Percentiles rank a stretch among this genome's conserved stretches.
Evolutionary conservation across 2,888 invertebrate genomes (phyloP).

Genomic region (Iphiclides podalirius): DNA sequence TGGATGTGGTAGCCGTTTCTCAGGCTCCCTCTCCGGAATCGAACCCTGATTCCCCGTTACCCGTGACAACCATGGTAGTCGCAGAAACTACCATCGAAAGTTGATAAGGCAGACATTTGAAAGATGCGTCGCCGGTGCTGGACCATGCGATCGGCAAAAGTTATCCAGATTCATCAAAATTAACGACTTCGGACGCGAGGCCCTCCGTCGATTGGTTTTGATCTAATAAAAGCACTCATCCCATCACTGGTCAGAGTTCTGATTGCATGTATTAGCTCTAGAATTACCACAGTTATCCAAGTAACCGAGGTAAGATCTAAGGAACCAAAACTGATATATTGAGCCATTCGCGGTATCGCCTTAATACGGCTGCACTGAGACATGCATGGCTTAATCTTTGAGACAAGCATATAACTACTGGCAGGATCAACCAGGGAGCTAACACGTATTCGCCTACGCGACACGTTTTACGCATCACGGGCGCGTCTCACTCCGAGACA

Average conservation of each 20-base stretch:
- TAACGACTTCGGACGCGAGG: conserved; percentile 54
- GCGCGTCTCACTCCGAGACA: conserved; percentile 1
- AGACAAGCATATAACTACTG: conserved; percentile 84
- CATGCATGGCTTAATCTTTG: conserved; percentile 84
- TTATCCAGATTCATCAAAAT: conserved; percentile 70
- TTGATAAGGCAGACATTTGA: conserved; percentile 84
- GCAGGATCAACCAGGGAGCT: conserved; percentile 78
- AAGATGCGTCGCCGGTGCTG: conserved; percentile 78
- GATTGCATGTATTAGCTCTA: conserved; percentile 84
- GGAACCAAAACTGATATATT: conserved; percentile 76
- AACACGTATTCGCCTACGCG: too few species aligned
- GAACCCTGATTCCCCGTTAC: conserved; percentile 87
- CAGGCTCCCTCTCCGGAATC: conserved; percentile 86
- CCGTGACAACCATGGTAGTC: conserved; percentile 85
- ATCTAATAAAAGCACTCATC: conserved; percentile 57
- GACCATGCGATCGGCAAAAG: conserved; percentile 54
- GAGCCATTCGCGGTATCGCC: conserved; percentile 81
- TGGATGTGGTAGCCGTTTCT: conserved; percentile 86
- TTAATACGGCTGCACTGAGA: conserved; percentile 73
- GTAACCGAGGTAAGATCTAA: conserved; percentile 43
- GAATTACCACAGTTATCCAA: conserved; percentile 82
- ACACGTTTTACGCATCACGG: not conserved
- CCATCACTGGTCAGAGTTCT: conserved; percentile 61
- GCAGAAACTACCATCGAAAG: conserved; percentile 81
- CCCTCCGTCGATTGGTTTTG: conserved; percentile 62